These are phyloP conservation scores for Cranoglanis bouderius DNA, from an alignment of 2,113 vertebrate genomes.

Conservation along the genomic window DNA sequence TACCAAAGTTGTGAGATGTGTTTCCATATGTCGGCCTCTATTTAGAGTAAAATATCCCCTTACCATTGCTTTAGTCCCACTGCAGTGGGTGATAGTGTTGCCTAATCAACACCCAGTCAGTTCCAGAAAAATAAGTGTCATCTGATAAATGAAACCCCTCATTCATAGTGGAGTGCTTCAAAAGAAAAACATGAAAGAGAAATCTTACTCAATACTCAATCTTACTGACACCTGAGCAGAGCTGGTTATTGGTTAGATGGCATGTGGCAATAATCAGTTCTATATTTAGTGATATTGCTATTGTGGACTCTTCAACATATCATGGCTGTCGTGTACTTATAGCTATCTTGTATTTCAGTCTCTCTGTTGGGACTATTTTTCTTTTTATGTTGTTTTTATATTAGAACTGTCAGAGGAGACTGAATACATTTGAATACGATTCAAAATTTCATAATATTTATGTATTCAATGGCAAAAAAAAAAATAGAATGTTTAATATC, in stretches of 20 bases:
- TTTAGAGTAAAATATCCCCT: neutral
- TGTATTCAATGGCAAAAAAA: neutral
- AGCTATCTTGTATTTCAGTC: neutral
- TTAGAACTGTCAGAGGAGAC: neutral
- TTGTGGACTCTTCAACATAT: neutral
- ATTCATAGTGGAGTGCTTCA: neutral
- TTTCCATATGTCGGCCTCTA: neutral
- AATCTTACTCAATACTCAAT: neutral
- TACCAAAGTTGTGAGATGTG: neutral
- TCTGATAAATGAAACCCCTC: neutral
- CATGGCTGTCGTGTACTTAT: neutral
- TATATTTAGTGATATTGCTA: neutral
- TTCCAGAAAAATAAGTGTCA: constrained; percentile 1
- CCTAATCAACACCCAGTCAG: constrained; percentile 10
- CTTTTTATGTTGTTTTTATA: neutral
- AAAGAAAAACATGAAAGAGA: neutral
- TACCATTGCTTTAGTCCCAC: neutral
- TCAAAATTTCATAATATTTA: neutral
- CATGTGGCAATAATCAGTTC: neutral
- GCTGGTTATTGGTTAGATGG: neutral
- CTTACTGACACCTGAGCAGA: neutral
- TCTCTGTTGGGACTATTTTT: neutral
- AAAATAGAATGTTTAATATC: neutral
- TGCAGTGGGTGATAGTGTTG: neutral
- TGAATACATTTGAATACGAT: neutral